Evolutionary conservation across 2,797 vertebrate genomes (phyloP).

Genomic region (Phoebastria nigripes): DNA sequence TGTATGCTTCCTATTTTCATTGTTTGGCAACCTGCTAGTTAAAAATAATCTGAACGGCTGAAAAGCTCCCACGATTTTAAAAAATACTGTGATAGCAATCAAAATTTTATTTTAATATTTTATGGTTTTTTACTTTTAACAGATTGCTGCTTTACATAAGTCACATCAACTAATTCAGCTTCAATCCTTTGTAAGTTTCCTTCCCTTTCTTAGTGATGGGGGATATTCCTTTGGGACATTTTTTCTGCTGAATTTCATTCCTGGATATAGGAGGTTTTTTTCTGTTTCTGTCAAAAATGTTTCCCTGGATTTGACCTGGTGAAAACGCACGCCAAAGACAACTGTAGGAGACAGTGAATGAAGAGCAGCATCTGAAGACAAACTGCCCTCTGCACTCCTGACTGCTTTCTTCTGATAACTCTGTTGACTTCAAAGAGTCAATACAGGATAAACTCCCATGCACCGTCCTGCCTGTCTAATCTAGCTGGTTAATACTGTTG

Average conservation of each 20-base stretch:
- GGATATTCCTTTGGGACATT: not conserved
- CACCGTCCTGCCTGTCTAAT: not conserved
- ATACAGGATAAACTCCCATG: not conserved
- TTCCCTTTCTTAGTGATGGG: not conserved
- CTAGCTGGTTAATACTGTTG: not conserved
- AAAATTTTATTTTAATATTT: not conserved
- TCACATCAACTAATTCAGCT: not conserved
- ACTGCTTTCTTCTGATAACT: not conserved
- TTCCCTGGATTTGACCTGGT: not conserved
- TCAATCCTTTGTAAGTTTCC: not conserved
- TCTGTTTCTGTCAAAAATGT: not conserved
- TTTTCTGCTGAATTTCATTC: not conserved
- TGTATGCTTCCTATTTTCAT: not conserved
- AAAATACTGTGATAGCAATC: not conserved
- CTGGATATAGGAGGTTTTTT: not conserved
- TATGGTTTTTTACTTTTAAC: not conserved
- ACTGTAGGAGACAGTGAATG: not conserved
- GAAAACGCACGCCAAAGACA: not conserved
- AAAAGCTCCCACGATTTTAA: not conserved
- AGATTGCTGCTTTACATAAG: accelerated
- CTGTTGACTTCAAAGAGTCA: not conserved
- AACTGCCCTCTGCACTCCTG: not conserved
- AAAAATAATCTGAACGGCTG: accelerated
- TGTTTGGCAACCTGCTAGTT: not conserved
- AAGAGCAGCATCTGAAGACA: not conserved